Evolutionary conservation across 2,797 vertebrate species (phyloP).

Genomic region (Amblyopsis hoosieri): DNA sequence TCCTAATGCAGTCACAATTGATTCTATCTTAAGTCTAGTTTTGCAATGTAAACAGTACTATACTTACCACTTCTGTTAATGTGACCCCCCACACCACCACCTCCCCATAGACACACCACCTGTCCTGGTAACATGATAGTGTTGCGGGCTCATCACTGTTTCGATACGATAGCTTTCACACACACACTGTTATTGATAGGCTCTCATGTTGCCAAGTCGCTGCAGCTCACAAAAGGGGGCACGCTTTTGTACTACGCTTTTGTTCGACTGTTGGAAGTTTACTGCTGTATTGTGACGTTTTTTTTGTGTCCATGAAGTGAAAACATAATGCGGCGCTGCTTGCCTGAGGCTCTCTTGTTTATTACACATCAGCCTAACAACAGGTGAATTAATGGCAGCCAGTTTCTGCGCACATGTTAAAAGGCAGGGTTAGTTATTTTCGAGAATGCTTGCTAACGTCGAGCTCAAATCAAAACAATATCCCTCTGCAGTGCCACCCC

Average conservation of each 20-base stretch:
- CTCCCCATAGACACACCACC: not conserved
- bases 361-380: not conserved
- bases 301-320: slow-evolving; percentile 3
- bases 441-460: too few species aligned
- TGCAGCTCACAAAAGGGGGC: slow-evolving; percentile 25
- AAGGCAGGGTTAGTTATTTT: too few species aligned
- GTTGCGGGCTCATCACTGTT: slow-evolving; percentile 13
- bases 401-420: not conserved
- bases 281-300: slow-evolving; percentile 18
- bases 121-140: slow-evolving; percentile 18
- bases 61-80: slow-evolving; percentile 20
- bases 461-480: too few species aligned
- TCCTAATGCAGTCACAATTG: slow-evolving; percentile 9
- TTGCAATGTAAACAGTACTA: slow-evolving; percentile 11
- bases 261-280: slow-evolving; percentile 23
- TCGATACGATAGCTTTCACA: not conserved
- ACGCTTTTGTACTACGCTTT: not conserved
- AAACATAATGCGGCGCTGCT: not conserved
- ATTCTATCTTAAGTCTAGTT: slow-evolving; percentile 28
- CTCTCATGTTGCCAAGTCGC: slow-evolving; percentile 47
- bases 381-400: not conserved
- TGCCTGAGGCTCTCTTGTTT: slow-evolving; percentile 3
- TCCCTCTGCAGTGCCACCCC: too few species aligned
- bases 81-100: slow-evolving; percentile 1
- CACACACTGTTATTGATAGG: slow-evolving; percentile 26